phyloP scores from a whole-genome alignment of 2,113 vertebrate genomes.

The Triplophysa rosa region DNA sequence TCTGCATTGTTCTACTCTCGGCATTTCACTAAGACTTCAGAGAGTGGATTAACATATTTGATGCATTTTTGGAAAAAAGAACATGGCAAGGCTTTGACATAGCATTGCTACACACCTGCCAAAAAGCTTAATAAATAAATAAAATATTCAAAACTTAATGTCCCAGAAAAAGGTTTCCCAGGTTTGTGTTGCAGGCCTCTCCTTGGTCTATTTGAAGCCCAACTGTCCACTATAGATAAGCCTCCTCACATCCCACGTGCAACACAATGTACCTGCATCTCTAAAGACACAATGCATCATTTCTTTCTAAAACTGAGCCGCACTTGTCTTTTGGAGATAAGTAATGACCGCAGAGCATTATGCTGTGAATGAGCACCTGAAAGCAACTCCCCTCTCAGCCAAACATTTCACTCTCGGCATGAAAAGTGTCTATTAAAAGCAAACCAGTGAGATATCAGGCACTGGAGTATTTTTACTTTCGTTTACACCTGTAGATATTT shows the following conservation, averaged over 20 bases:
- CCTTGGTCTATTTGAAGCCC: slow-evolving; percentile 17
- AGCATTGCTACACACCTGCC: background rate
- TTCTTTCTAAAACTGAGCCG: background rate
- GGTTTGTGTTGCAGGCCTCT: background rate
- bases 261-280: background rate
- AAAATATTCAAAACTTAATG: background rate
- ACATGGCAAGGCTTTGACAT: background rate
- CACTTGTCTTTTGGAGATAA: slow-evolving; percentile 2
- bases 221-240: slow-evolving; percentile 22
- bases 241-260: background rate
- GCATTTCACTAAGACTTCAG: background rate
- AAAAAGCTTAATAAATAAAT: background rate
- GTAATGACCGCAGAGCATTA: slow-evolving; percentile 11
- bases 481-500: slow-evolving; percentile 34
- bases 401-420: background rate
- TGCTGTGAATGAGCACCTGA: background rate
- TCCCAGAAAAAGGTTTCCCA: background rate
- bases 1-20: no score
- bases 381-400: background rate
- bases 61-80: background rate
- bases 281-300: background rate
- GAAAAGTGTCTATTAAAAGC: background rate
- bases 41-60: background rate
- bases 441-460: background rate
- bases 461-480: slow-evolving; percentile 1